phyloP scores from a whole-genome alignment of 53 echinoderm and acorn worm genomes.

The Apostichopus leukothele region DNA sequence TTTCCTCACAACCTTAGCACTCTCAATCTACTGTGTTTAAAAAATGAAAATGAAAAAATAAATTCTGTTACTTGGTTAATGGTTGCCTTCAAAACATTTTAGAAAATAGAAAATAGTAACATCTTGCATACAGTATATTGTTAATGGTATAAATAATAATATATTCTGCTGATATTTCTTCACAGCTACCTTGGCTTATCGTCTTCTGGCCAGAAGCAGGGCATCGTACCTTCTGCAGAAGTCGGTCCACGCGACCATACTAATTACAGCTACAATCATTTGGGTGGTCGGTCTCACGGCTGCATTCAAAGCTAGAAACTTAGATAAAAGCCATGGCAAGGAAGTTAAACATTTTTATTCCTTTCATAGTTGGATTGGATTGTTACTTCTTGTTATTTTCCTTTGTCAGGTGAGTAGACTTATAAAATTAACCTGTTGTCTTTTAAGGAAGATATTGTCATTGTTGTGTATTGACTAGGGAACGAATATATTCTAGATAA shows the following conservation, averaged over 20 bases:
- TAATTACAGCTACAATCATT: constrained; percentile 64
- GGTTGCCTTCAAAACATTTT: no score
- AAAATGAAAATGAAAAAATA: no score
- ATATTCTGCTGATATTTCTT: neutral
- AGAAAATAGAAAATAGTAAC: no score
- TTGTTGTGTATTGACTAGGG: no score
- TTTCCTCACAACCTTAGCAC: no score
- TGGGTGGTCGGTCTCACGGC: constrained; percentile 64
- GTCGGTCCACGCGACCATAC: constrained; percentile 70
- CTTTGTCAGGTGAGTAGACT: constrained; percentile 61
- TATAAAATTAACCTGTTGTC: no score
- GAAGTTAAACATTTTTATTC: constrained; percentile 54
- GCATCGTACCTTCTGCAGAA: constrained; percentile 68
- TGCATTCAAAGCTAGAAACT: constrained; percentile 61
- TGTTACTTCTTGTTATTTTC: constrained; percentile 60
- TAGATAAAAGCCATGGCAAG: constrained; percentile 47
- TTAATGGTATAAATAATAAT: no score
- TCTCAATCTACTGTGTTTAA: no score
- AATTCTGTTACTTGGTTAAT: no score
- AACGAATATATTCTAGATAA: no score
- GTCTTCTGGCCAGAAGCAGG: constrained; percentile 58
- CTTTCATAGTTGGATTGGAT: constrained; percentile 81
- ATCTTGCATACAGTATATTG: no score
- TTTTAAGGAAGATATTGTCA: no score
- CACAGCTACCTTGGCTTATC: constrained; percentile 69